Evolutionary conservation across 2,888 invertebrate species (phyloP).

Genomic region (Melanostoma scalare): DNA sequence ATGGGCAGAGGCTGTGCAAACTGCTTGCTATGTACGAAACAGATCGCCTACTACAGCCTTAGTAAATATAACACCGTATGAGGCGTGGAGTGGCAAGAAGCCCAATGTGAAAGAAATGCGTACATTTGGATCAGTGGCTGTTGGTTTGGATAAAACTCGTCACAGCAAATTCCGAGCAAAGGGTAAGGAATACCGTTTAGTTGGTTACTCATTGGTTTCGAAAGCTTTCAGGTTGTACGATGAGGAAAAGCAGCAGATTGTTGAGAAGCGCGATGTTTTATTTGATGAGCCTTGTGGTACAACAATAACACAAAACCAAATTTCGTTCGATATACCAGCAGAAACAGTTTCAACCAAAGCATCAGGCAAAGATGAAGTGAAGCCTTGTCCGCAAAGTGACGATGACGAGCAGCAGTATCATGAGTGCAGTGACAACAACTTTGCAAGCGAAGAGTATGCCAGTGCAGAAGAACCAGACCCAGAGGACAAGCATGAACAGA

Average conservation of each 20-base stretch:
- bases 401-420: conserved; percentile 2
- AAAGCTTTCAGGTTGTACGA: conserved; percentile 60
- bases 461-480: conserved; percentile 18
- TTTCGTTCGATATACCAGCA: conserved; percentile 37
- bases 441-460: conserved; percentile 27
- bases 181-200: conserved; percentile 30
- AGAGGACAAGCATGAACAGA: not conserved
- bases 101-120: conserved; percentile 52
- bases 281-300: conserved; percentile 43
- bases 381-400: conserved; percentile 1
- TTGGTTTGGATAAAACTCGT: conserved; percentile 30
- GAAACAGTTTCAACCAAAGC: conserved; percentile 7
- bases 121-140: conserved; percentile 44
- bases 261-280: conserved; percentile 50
- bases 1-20: conserved; percentile 64
- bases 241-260: conserved; percentile 35
- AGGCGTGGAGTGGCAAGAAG: conserved; percentile 32
- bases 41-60: conserved; percentile 37
- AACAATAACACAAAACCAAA: conserved; percentile 17
- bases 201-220: conserved; percentile 43
- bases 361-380: not conserved
- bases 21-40: conserved; percentile 44
- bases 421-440: not conserved
- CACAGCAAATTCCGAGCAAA: conserved; percentile 35
- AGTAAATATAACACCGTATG: conserved; percentile 42